Percentiles rank a stretch among this genome's conserved stretches.
Evolutionary conservation across 2,113 vertebrate genomes (phyloP).

Genomic region (Cyprinodon brontotheroides): DNA sequence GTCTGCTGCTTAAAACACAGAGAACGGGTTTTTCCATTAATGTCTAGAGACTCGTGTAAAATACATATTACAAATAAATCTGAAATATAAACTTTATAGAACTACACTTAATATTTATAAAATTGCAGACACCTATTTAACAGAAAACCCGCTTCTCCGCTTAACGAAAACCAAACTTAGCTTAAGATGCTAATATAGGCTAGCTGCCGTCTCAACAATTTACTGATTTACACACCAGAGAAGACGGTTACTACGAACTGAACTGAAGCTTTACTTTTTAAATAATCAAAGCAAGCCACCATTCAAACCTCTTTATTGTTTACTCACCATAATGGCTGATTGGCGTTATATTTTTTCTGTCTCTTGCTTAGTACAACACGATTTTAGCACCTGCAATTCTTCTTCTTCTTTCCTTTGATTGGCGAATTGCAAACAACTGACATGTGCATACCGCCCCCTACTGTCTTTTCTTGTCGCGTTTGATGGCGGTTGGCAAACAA

Average conservation of each 20-base stretch:
- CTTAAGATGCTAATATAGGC: slow-evolving; percentile 7
- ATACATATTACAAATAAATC: background rate
- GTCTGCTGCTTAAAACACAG: no score
- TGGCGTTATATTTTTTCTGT: background rate
- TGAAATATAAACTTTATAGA: background rate
- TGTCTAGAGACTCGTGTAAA: background rate
- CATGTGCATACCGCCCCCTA: slow-evolving; percentile 37
- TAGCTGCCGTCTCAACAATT: background rate
- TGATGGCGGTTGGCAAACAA: background rate
- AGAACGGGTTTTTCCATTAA: background rate
- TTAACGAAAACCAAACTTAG: background rate
- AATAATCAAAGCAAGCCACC: background rate
- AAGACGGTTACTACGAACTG: background rate
- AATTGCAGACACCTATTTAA: fast-evolving
- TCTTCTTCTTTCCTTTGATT: slow-evolving; percentile 17
- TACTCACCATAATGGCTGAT: slow-evolving; percentile 55
- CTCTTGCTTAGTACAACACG: background rate
- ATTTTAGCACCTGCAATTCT: slow-evolving; percentile 3
- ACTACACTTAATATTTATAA: background rate
- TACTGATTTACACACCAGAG: background rate
- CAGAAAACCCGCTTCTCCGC: background rate
- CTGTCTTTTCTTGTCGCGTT: background rate
- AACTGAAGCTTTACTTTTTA: fast-evolving
- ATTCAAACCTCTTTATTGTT: fast-evolving
- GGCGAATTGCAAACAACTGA: no score